Conservation (phyloP, 2,113 vertebrate species). For the Ptychochromis oligacanthus region DNA sequence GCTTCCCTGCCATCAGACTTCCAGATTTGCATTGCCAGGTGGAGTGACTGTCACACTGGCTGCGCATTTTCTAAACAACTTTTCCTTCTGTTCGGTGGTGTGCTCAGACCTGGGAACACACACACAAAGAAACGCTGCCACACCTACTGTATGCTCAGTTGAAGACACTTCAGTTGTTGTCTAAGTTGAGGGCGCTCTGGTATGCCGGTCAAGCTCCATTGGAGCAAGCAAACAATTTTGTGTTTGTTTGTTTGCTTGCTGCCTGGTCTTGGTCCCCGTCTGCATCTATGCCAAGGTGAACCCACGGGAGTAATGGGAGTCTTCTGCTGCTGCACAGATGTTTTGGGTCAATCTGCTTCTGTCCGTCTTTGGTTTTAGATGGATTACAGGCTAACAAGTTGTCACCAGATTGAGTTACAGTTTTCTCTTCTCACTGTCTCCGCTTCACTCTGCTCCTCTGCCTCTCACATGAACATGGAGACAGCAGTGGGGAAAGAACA, state of each 20-base stretch:
- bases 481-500: background rate
- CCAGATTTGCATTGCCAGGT: background rate
- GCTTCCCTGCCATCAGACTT: background rate
- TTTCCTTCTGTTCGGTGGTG: background rate
- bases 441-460: background rate
- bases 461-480: background rate
- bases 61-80: conserved; percentile 1
- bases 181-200: background rate
- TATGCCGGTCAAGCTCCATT: background rate
- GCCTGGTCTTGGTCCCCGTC: background rate
- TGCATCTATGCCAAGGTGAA: too few relatives aligned
- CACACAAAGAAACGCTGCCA: background rate
- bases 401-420: background rate
- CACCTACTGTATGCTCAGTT: background rate
- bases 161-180: background rate
- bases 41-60: background rate
- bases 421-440: background rate
- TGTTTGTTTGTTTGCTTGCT: conserved; percentile 6
- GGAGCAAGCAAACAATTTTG: background rate
- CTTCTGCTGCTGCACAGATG: conserved; percentile 2
- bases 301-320: background rate
- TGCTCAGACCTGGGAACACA: background rate
- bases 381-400: background rate
- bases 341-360: background rate
- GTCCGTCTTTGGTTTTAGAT: background rate